Conservation (phyloP, 2,888 invertebrate species). For the Ophion ellenae region DNA sequence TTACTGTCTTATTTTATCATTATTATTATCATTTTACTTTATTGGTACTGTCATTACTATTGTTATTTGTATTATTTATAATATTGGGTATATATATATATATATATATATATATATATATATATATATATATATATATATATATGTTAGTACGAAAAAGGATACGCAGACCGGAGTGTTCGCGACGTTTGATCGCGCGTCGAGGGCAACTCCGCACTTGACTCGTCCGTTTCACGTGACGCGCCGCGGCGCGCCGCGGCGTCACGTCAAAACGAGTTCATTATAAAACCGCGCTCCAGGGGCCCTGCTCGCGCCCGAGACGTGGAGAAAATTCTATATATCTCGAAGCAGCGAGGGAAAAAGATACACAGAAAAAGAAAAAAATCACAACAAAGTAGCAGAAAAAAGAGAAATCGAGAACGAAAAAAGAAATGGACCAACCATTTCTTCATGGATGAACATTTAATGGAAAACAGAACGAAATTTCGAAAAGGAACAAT, state of each 20-base stretch:
- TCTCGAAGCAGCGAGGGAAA: background rate
- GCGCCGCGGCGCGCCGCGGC: slow-evolving; percentile 68
- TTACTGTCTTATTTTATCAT: no score
- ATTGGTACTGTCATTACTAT: no score
- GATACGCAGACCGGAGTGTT: background rate
- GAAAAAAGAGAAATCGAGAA: background rate
- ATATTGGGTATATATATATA: background rate
- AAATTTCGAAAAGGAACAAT: background rate
- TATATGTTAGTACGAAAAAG: background rate
- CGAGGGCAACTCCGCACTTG: slow-evolving; percentile 17
- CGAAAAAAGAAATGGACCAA: background rate
- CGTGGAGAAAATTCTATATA: background rate
- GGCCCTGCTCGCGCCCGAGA: slow-evolving; percentile 47
- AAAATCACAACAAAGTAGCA: background rate
- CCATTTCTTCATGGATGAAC: background rate
- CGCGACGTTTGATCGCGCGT: background rate
- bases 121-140: background rate
- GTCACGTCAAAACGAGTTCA: slow-evolving; percentile 81
- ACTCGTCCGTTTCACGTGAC: slow-evolving; percentile 23
- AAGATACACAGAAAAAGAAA: background rate
- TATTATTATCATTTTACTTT: no score
- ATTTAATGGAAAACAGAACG: background rate
- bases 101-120: background rate
- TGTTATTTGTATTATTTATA: background rate
- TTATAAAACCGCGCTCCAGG: slow-evolving; percentile 74